These are phyloP conservation scores for Stenurella melanura DNA, from an alignment of 2,888 invertebrate genomes.

Conservation along the genomic window DNA sequence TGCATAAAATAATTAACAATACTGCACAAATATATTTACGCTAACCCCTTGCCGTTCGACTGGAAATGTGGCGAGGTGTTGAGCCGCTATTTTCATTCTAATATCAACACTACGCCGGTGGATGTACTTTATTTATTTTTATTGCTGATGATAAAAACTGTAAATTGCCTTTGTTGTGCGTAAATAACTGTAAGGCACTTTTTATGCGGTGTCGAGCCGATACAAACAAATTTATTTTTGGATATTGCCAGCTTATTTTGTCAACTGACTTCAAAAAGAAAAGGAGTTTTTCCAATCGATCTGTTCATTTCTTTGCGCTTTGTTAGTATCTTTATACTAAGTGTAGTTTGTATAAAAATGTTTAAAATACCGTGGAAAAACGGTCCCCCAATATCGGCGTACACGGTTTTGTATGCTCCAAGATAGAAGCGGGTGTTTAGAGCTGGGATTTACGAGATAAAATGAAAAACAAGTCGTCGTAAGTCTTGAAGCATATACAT, in stretches of 20 bases:
- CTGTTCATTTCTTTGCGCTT: not conserved
- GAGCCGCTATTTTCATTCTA: constrained; percentile 16
- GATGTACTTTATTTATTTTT: constrained; percentile 16
- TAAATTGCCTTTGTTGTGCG: constrained; percentile 4
- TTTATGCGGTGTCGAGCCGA: not conserved
- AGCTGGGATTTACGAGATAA: too few relatives aligned
- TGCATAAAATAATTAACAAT: constrained; percentile 64
- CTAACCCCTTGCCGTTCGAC: constrained; percentile 13
- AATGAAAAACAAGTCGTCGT: too few relatives aligned
- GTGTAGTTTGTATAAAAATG: too few relatives aligned
- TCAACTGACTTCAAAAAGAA: too few relatives aligned
- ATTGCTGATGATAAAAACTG: constrained; percentile 10
- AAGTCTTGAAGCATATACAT: too few relatives aligned
- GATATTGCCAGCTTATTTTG: too few relatives aligned
- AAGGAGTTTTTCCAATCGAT: not conserved
- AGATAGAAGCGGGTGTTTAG: too few relatives aligned
- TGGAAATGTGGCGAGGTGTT: constrained; percentile 24
- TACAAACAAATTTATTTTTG: not conserved
- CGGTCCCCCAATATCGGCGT: too few relatives aligned
- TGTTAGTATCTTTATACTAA: too few relatives aligned
- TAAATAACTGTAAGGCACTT: not conserved
- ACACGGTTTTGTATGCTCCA: too few relatives aligned
- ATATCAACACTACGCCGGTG: not conserved
- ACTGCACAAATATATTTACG: constrained; percentile 43
- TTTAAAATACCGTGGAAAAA: too few relatives aligned